A percentile compares a stretch with the other conserved stretches of the same genome.
phyloP scores from a whole-genome alignment of 35 echinoderm and acorn worm species.

The Heliocidaris tuberculata region DNA sequence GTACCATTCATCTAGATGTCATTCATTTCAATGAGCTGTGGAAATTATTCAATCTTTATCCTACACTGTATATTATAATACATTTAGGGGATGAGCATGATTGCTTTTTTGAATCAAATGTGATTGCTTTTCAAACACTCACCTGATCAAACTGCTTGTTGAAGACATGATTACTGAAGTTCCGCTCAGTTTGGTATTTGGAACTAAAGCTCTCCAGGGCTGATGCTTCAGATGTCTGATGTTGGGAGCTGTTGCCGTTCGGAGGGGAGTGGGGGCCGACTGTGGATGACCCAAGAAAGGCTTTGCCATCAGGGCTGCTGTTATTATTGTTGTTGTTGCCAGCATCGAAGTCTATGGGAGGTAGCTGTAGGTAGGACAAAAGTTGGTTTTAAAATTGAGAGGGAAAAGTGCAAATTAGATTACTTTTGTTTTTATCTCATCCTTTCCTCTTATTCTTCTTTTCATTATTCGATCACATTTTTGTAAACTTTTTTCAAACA shows the following conservation, averaged over 20 bases:
- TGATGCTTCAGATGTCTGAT: slow-evolving; percentile 75
- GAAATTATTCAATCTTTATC: too few species aligned
- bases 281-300: background rate
- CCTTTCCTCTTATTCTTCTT: background rate
- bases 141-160: slow-evolving; percentile 88
- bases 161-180: slow-evolving; percentile 76
- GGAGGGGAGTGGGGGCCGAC: background rate
- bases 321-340: slow-evolving; percentile 88
- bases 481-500: background rate
- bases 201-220: slow-evolving; percentile 90
- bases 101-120: background rate
- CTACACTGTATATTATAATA: too few species aligned
- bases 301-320: slow-evolving; percentile 38
- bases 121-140: background rate
- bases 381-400: slow-evolving; percentile 25
- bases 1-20: too few species aligned
- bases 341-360: slow-evolving; percentile 71
- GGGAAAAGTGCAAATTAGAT: background rate
- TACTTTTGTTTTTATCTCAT: too few species aligned
- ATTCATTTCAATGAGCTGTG: too few species aligned
- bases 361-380: slow-evolving; percentile 60
- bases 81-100: too few species aligned
- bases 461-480: background rate
- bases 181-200: slow-evolving; percentile 86
- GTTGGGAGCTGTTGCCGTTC: slow-evolving; percentile 29